Evolutionary conservation across 2,113 vertebrate species (phyloP).

Genomic region (Xenopus laevis): DNA sequence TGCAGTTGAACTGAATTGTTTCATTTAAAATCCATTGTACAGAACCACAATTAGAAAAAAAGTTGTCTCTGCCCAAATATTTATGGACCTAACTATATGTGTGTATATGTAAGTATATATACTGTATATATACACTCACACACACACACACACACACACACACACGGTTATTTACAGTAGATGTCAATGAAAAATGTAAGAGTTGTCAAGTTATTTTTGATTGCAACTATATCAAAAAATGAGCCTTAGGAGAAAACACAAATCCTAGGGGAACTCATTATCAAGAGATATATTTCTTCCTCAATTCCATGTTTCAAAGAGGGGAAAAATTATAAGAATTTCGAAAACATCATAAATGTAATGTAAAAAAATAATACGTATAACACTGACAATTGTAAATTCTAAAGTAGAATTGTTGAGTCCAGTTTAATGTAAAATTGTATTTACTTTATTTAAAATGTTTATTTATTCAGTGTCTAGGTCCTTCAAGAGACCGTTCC

Average conservation of each 20-base stretch:
- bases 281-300: not conserved
- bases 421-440: not conserved
- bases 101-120: too few species aligned
- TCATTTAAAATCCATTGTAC: too few species aligned
- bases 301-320: not conserved
- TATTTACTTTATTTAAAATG: too few species aligned
- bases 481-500: too few species aligned
- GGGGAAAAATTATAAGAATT: not conserved
- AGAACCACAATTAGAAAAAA: too few species aligned
- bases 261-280: slow-evolving; percentile 4
- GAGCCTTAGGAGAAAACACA: not conserved
- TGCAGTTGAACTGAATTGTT: too few species aligned
- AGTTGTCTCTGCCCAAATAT: too few species aligned
- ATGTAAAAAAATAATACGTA: not conserved
- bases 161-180: not conserved
- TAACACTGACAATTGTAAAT: not conserved
- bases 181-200: not conserved
- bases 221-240: not conserved
- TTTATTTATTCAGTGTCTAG: too few species aligned
- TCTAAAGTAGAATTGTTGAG: not conserved
- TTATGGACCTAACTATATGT: too few species aligned
- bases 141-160: too few species aligned
- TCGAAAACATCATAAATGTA: not conserved
- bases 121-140: too few species aligned
- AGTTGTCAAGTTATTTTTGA: slow-evolving; percentile 1